phyloP scores from a whole-genome alignment of 2,888 invertebrate genomes.

The Xestia ashworthii region DNA sequence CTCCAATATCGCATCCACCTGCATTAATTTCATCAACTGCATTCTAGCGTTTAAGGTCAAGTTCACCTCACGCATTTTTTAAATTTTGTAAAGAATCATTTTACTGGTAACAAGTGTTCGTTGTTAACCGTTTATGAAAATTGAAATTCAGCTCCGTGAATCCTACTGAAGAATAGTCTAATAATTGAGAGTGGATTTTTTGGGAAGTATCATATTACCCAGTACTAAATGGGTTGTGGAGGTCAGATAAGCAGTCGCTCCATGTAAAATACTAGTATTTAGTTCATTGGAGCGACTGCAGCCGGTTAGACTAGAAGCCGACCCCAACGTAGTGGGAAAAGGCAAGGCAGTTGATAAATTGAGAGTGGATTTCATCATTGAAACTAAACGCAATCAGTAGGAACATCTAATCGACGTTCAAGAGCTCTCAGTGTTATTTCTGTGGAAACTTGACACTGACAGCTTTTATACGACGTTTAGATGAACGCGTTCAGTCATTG shows the following conservation, averaged over 20 bases:
- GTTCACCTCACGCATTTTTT: neutral
- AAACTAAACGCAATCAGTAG: neutral
- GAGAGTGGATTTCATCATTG: neutral
- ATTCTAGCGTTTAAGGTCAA: slow-evolving; percentile 44
- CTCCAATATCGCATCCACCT: slow-evolving; percentile 25
- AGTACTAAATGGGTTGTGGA: too few species aligned
- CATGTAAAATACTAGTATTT: too few species aligned
- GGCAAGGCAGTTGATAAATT: neutral
- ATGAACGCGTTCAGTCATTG: neutral
- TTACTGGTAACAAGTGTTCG: too few species aligned
- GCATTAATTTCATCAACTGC: slow-evolving; percentile 45
- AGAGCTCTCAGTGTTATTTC: neutral
- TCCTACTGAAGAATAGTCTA: neutral
- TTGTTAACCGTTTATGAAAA: neutral
- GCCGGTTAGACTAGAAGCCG: too few species aligned
- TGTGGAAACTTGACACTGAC: too few species aligned
- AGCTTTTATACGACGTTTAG: neutral
- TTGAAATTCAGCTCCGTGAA: neutral
- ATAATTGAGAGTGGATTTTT: neutral
- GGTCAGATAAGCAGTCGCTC: too few species aligned
- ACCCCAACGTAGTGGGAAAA: too few species aligned
- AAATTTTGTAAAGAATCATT: neutral
- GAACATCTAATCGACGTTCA: neutral
- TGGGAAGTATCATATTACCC: too few species aligned
- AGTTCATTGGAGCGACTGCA: too few species aligned